A percentile compares a stretch with the other conserved stretches of the same genome.
Conservation (phyloP, 2,888 invertebrate genomes). For the Calameuta idolon region DNA sequence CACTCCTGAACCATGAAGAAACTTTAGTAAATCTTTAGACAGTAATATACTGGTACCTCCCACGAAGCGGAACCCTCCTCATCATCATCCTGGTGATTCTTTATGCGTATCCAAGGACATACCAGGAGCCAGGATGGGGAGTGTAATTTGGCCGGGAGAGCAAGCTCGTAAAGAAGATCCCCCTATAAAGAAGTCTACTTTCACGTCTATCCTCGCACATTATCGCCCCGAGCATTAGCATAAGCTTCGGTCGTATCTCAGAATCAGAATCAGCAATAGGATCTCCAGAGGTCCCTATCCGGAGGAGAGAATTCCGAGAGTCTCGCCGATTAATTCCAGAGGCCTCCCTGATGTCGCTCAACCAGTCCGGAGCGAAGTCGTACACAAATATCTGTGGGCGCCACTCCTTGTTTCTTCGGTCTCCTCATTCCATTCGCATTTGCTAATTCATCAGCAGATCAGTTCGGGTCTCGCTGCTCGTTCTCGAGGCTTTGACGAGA, state of each 20-base stretch:
- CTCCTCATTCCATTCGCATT: slow-evolving; percentile 9
- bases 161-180: background rate
- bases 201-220: background rate
- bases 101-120: background rate
- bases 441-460: slow-evolving; percentile 16
- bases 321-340: background rate
- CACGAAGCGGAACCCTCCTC: background rate
- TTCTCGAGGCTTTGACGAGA: background rate
- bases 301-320: background rate
- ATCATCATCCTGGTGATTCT: background rate
- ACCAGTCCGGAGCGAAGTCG: background rate
- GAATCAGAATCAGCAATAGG: background rate
- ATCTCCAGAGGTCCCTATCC: background rate
- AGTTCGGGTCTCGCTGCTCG: slow-evolving; percentile 12
- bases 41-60: background rate
- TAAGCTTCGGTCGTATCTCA: background rate
- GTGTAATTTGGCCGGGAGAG: background rate
- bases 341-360: too few species aligned
- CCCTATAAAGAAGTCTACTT: background rate
- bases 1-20: background rate
- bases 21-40: background rate
- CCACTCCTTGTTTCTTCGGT: background rate
- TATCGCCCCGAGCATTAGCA: background rate
- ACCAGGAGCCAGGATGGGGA: background rate
- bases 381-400: background rate